Percentiles rank a stretch among this genome's conserved stretches.
Conservation (phyloP, 1,140 invertebrate genomes). For the Rhopalosiphum maidis region DNA sequence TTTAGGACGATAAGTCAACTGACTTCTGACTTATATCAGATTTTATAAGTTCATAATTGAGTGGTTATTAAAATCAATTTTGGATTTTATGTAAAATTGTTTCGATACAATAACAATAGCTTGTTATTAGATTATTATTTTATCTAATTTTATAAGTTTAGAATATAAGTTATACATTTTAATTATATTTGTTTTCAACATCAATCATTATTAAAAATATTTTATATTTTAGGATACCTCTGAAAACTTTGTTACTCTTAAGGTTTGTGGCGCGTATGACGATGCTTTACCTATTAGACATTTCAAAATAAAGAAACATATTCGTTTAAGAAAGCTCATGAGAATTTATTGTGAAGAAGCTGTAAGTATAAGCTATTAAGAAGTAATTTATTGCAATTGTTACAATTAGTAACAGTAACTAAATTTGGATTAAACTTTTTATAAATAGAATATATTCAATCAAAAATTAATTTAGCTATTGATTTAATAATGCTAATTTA, state of each 20-base stretch:
- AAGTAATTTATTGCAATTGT: conserved; percentile 9
- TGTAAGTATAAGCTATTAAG: conserved; percentile 73
- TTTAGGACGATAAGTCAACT: conserved; percentile 9
- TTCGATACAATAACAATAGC: too few relatives aligned
- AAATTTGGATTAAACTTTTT: not conserved
- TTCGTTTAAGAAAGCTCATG: conserved; percentile 92
- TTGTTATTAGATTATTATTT: too few relatives aligned
- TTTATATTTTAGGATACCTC: conserved; percentile 1
- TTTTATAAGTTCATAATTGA: not conserved
- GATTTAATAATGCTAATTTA: not conserved
- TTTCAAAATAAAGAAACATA: conserved; percentile 97
- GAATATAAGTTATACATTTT: not conserved
- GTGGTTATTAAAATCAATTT: too few relatives aligned
- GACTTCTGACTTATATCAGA: not conserved
- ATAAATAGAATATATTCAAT: not conserved
- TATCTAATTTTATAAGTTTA: too few relatives aligned
- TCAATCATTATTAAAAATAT: not conserved
- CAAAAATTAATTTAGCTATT: not conserved
- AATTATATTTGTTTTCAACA: not conserved
- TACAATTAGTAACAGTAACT: not conserved
- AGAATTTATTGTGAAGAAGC: conserved; percentile 93
- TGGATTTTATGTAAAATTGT: too few relatives aligned
- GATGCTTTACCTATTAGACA: conserved; percentile 82
- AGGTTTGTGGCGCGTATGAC: conserved; percentile 87
- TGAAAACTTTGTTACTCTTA: conserved; percentile 85